phyloP scores from a whole-genome alignment of 2,888 invertebrate genomes.

The Hipparchia sbordonii region DNA sequence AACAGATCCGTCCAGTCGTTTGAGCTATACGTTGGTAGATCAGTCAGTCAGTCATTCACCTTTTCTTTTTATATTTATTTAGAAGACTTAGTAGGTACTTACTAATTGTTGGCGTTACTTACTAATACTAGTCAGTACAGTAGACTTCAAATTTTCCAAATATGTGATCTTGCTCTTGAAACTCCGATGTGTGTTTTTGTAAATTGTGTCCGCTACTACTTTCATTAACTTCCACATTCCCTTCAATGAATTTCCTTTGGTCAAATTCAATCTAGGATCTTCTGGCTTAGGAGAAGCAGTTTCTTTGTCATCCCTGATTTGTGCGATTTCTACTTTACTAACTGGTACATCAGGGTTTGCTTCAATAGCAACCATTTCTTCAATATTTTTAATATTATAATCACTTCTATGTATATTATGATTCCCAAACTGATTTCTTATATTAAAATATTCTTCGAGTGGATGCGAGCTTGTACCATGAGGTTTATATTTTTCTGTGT shows the following conservation, averaged over 20 bases:
- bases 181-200: conserved; percentile 64
- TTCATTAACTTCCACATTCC: conserved; percentile 63
- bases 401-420: background rate
- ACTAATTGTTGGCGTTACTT: background rate
- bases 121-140: conserved; percentile 16
- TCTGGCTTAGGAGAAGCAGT: background rate
- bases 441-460: background rate
- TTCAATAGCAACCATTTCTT: background rate
- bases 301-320: conserved; percentile 9
- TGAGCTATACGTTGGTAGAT: too few species aligned
- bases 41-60: too few species aligned
- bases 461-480: background rate
- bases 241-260: conserved; percentile 51
- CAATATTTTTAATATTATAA: background rate
- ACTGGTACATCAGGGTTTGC: background rate
- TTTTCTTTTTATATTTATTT: too few species aligned
- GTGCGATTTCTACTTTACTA: background rate
- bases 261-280: conserved; percentile 3
- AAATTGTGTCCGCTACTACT: conserved; percentile 68
- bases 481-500: background rate
- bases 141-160: conserved; percentile 72
- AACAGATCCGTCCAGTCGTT: too few species aligned
- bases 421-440: background rate
- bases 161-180: conserved; percentile 82
- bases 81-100: too few species aligned